Evolutionary conservation across 35 echinoderm and acorn worm species (phyloP).

Genomic region (Lytechinus pictus): DNA sequence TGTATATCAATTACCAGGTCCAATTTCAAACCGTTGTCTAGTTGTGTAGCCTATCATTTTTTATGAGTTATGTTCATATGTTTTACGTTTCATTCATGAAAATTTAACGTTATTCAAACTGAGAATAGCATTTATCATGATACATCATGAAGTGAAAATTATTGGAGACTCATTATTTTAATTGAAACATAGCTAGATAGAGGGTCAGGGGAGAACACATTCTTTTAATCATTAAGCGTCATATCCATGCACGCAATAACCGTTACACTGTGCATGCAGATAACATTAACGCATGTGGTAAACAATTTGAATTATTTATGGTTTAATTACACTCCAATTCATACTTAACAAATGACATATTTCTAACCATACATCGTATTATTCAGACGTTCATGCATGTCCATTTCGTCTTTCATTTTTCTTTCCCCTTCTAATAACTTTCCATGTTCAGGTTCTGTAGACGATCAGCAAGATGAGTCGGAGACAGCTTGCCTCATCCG

Average conservation of each 20-base stretch:
- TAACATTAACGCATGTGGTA: neutral
- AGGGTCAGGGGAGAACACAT: neutral
- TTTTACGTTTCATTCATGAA: too few species aligned
- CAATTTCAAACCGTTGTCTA: too few species aligned
- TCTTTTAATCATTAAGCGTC: neutral
- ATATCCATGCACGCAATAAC: neutral
- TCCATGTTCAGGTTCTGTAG: slow-evolving; percentile 25
- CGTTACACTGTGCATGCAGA: neutral
- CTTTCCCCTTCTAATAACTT: neutral
- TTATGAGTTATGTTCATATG: too few species aligned
- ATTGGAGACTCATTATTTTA: too few species aligned
- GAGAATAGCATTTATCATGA: too few species aligned
- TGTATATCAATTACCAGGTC: too few species aligned
- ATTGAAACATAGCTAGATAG: neutral
- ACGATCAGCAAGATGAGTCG: slow-evolving; percentile 23
- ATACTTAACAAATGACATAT: neutral
- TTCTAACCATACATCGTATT: neutral
- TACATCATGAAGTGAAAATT: too few species aligned
- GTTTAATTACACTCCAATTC: neutral
- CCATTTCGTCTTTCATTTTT: neutral
- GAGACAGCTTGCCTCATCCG: slow-evolving; percentile 51
- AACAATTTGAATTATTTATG: neutral
- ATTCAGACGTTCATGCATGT: neutral
- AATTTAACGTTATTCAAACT: too few species aligned
- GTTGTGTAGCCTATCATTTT: too few species aligned